phyloP scores from a whole-genome alignment of 2,113 vertebrate genomes.

The Melospiza melodia region DNA sequence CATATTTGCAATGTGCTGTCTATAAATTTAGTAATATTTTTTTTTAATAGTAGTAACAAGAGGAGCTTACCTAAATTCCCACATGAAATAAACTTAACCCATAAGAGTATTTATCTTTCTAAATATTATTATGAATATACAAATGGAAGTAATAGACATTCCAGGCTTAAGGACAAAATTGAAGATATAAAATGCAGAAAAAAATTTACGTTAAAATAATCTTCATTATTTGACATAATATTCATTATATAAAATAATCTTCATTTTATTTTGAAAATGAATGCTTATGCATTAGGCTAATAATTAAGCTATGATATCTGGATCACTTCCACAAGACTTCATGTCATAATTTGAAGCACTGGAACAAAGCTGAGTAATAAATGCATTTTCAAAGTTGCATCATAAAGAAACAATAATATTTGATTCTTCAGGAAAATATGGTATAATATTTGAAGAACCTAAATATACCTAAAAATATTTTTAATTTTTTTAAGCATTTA shows the following conservation, averaged over 20 bases:
- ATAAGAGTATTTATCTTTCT: background rate
- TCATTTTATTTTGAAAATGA: background rate
- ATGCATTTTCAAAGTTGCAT: slow-evolving; percentile 23
- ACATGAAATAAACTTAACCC: background rate
- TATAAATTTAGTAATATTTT: background rate
- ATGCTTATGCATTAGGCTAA: background rate
- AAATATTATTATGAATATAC: background rate
- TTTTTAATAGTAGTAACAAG: background rate
- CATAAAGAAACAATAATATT: background rate
- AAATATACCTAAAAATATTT: background rate
- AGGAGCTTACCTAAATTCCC: background rate
- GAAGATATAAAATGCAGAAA: background rate
- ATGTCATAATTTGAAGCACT: background rate
- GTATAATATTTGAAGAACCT: background rate
- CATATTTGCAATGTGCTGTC: background rate
- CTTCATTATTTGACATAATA: background rate
- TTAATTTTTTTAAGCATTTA: background rate
- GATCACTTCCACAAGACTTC: background rate
- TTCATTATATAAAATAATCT: background rate
- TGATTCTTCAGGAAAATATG: background rate
- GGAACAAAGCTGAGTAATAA: background rate
- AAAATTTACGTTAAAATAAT: background rate
- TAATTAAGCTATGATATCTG: background rate
- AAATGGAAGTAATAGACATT: background rate
- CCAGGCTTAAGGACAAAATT: background rate